Evolutionary conservation across 1,140 invertebrate species (phyloP).

Genomic region (Danaus melanippus): DNA sequence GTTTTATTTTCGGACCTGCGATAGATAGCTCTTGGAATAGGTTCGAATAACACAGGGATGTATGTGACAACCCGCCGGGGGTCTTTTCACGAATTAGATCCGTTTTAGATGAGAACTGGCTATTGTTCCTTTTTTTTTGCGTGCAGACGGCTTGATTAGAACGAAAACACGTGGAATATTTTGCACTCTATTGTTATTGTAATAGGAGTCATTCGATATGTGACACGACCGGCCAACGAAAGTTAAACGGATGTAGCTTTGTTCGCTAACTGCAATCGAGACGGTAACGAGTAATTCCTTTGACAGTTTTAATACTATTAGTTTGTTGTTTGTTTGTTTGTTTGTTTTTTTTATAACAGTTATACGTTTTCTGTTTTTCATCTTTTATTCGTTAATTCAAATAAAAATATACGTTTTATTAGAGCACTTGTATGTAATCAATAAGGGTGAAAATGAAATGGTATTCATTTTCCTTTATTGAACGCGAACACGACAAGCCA

Average conservation of each 20-base stretch:
- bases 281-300: conserved; percentile 17
- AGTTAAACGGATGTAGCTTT: conserved; percentile 2
- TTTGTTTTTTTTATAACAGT: no score
- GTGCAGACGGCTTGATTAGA: conserved; percentile 3
- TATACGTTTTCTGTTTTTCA: no score
- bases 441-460: no score
- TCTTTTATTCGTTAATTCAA: no score
- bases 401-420: no score
- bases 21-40: conserved; percentile 19
- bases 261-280: conserved; percentile 16
- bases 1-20: conserved; percentile 14
- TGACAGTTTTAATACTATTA: conserved; percentile 2
- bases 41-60: conserved; percentile 16
- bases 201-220: not conserved
- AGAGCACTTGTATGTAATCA: no score
- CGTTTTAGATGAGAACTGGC: conserved; percentile 12
- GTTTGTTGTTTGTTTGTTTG: no score
- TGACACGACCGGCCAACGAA: no score
- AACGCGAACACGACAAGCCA: no score
- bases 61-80: conserved; percentile 18
- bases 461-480: no score
- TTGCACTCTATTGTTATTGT: conserved; percentile 6
- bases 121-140: conserved; percentile 10
- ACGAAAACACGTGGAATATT: not conserved
- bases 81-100: conserved; percentile 15